Base-by-base conservation (phyloP, 2,113 vertebrate genomes). In the Myocastor coypus region DNA sequence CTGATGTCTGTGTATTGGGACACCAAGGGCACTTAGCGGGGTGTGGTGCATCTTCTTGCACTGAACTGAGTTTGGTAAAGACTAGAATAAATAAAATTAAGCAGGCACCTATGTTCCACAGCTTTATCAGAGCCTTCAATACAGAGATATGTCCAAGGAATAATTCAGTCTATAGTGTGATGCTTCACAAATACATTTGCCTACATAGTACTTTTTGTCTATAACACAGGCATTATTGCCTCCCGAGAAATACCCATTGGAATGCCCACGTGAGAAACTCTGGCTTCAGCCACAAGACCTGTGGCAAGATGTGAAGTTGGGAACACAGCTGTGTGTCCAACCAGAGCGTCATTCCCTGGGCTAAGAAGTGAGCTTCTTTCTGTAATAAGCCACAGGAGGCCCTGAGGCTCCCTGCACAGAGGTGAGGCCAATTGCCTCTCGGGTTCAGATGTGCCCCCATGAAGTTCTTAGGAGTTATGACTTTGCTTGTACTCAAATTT, bases 251-350 rank as follows among this genome's bases (percentile, higher is more conserved):
- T 55, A 52, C 6, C 1, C 77, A 59, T 11, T 61, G 5, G 75
- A 40, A 66, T 32, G 57, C 34, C 83, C 87, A 30, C 50, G 26
- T 71, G 87, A 68, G 40, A 85, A 81, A 88, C 59, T 61, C 63
- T 61, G 28, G 32, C 59, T 96, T 81, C 71, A n/a, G 66, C 63
- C 71, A 66, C 3, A 46, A 19, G 19, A 22, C 61, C 61, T 28
- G 61, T n/a, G 40, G 85, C 42, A 90, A 61, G 87, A 85, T 7
- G 26, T 24, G 14, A 92, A 95, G 63, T 4, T 87, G 50, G 78
- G 34, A 93, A 94, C n/a, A 66, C 34, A n/a, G 83, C 63, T 50
- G 46, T 92, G 61, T 40, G 40, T 69, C 78, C 75, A 82, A 73
- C 59, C 34, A 37, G 86, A 68, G 32, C 14, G 34, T 66, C 12